Base-by-base conservation (phyloP, 2,888 invertebrate genomes). In the Drosophila neotestacea region DNA sequence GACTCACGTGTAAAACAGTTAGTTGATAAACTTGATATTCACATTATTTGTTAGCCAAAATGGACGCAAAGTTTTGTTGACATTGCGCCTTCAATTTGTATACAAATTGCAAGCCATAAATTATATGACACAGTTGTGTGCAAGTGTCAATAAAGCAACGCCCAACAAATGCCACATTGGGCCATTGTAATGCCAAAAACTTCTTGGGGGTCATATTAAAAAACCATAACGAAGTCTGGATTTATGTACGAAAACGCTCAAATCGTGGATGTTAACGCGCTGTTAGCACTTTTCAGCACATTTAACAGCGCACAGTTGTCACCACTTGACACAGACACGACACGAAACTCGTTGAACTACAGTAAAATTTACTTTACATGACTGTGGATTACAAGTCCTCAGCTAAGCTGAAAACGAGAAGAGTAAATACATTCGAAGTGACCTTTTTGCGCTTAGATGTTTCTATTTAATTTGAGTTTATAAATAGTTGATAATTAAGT, bases 131-230 rank as follows among this genome's bases (percentile, higher is more conserved):
- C 85, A 82, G 83, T 80, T 84, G 84, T 54, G 50, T 28, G 44
- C 66, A 85, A 89, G 86, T 89, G 86, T 83, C 88, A 81, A 81
- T 88, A 78, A 87, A 73, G 67, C 64, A 67, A 69, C 55, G 67
- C 65, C 52, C 62, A 70, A 44, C 62, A 55, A 66, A 62, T 64
- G 50, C 70, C 66, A 63, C 73, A 73, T 59, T 60, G 54, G 42
- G 36, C 48, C 56, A 72, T 65, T 82, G 79, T 73, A 76, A 69
- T 67, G 64, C 42, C 50, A 48, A 72, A 87, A 87, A 82, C 56
- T 79, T 87, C 44, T 41, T 28, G 5, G 16, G 30, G 54, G 34
- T 16, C 56, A 42, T 66, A 77, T 83, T 73, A 79, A 86, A 85
- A 78, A 71, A 58, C 55, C 73, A 81, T 81, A 85, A 59, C 67